phyloP scores from a whole-genome alignment of 1,140 invertebrate genomes.

The Spodoptera litura region DNA sequence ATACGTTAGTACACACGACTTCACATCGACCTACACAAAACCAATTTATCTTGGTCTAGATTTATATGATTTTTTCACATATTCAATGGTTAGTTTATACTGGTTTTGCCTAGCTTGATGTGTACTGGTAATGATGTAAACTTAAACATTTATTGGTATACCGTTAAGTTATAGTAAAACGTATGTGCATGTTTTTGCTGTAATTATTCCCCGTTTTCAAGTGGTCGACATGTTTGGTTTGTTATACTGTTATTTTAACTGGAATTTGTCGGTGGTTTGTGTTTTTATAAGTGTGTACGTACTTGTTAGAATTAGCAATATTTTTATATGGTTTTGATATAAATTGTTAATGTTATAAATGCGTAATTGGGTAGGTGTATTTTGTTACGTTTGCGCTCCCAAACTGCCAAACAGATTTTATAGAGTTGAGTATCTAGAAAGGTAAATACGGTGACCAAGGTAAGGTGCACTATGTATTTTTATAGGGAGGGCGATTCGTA shows the following conservation, averaged over 20 bases:
- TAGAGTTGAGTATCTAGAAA: no score
- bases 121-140: conserved; percentile 3
- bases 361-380: no score
- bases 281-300: no score
- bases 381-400: no score
- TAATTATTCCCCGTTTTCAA: not conserved
- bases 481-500: no score
- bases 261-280: not conserved
- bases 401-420: not conserved
- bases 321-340: no score
- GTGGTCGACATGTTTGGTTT: not conserved
- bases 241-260: not conserved
- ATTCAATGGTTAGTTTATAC: not conserved
- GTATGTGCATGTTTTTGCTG: conserved; percentile 32
- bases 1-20: conserved; percentile 4
- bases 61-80: not conserved
- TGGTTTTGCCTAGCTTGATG: not conserved
- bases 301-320: no score
- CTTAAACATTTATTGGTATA: conserved; percentile 24
- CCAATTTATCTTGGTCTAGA: not conserved
- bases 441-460: no score
- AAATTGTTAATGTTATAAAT: no score
- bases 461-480: no score
- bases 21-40: not conserved
- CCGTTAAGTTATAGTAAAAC: conserved; percentile 16